Conservation (phyloP, 1,140 invertebrate genomes). For the Drosophila tropicalis region DNA sequence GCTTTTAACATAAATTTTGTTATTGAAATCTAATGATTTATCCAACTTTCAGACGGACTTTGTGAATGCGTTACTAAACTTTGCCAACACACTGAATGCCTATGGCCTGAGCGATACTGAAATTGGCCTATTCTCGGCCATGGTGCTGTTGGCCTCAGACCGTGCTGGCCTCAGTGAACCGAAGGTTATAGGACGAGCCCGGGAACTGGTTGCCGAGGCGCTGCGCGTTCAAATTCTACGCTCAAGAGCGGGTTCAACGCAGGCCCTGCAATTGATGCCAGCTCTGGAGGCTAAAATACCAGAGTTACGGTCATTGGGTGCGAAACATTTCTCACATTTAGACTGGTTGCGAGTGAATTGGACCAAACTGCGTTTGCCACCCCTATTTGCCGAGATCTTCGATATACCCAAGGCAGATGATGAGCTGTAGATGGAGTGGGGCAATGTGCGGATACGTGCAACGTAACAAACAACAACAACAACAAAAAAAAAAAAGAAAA, state of each 20-base stretch:
- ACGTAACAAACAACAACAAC: too few relatives aligned
- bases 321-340: conserved; percentile 92
- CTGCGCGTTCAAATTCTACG: conserved; percentile 79
- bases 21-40: too few relatives aligned
- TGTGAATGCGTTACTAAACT: conserved; percentile 89
- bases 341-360: conserved; percentile 96
- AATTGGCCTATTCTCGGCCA: conserved; percentile 94
- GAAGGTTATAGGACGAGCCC: conserved; percentile 92
- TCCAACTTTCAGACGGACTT: conserved; percentile 87
- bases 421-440: conserved; percentile 61
- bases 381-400: conserved; percentile 98
- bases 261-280: conserved; percentile 86
- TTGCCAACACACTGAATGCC: conserved; percentile 90
- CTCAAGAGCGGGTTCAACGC: conserved; percentile 67
- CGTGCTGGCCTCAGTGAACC: conserved; percentile 91
- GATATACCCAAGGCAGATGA: conserved; percentile 97
- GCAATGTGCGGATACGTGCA: conserved; percentile 37
- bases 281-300: conserved; percentile 89
- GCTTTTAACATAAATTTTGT: too few relatives aligned
- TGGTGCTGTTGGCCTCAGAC: conserved; percentile 92
- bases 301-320: conserved; percentile 92
- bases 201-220: conserved; percentile 93
- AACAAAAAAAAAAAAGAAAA: not conserved
- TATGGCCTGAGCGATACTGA: conserved; percentile 94
- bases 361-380: conserved; percentile 92